Conservation (phyloP, 1,140 invertebrate species). For the Chironomus striatipennis region DNA sequence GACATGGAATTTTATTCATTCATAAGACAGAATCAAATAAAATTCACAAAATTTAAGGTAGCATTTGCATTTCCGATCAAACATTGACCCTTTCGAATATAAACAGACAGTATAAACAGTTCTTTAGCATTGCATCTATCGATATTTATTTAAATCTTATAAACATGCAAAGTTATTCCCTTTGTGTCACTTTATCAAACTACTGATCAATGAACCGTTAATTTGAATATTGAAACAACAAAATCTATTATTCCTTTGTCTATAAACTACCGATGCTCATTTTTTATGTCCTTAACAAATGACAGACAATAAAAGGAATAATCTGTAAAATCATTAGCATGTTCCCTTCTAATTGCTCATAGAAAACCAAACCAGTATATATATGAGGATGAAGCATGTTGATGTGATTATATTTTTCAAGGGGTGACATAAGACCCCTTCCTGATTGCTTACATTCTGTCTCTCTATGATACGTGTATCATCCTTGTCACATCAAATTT, state of each 20-base stretch:
- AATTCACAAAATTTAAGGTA: too few species aligned
- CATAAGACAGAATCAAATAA: too few species aligned
- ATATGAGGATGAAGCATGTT: neutral
- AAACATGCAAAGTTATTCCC: neutral
- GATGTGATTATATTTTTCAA: neutral
- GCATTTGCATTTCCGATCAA: too few species aligned
- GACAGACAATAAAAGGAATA: too few species aligned
- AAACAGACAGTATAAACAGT: too few species aligned
- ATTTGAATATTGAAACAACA: neutral
- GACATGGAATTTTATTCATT: too few species aligned
- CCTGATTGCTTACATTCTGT: neutral
- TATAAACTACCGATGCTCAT: neutral
- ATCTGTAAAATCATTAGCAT: constrained; percentile 4
- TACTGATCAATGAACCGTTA: neutral
- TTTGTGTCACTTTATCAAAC: neutral
- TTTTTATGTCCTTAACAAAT: too few species aligned
- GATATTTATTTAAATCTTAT: too few species aligned
- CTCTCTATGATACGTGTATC: neutral
- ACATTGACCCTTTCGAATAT: too few species aligned
- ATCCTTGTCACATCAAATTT: constrained; percentile 20
- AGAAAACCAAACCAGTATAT: neutral
- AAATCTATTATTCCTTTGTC: neutral
- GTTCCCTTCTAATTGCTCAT: constrained; percentile 5
- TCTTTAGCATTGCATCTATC: too few species aligned
- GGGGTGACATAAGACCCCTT: neutral